Evolutionary conservation across 2,888 invertebrate species (phyloP).

Genomic region (Xestia xanthographa): DNA sequence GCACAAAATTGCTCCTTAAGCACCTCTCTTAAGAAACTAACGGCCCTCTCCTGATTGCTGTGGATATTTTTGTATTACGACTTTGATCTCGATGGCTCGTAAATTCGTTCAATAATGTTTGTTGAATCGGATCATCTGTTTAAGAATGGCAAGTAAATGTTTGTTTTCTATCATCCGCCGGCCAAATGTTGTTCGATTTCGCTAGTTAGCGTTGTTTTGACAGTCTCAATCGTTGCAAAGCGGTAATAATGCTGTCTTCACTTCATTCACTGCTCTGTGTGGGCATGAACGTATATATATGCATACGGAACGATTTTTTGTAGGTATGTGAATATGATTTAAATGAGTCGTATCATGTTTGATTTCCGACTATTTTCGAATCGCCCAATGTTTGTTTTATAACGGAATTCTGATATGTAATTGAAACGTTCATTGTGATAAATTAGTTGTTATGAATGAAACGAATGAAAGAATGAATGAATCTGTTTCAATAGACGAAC

Average conservation of each 20-base stretch:
- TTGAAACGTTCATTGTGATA: slow-evolving; percentile 63
- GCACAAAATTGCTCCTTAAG: slow-evolving; percentile 78
- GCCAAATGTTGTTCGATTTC: slow-evolving; percentile 87
- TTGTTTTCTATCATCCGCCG: slow-evolving; percentile 89
- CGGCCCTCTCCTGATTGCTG: slow-evolving; percentile 70
- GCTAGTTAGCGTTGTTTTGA: slow-evolving; percentile 89
- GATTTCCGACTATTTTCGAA: slow-evolving; percentile 63
- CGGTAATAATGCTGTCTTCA: slow-evolving; percentile 86
- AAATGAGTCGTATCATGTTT: slow-evolving; percentile 63
- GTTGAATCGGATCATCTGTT: slow-evolving; percentile 85
- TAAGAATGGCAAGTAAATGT: slow-evolving; percentile 86
- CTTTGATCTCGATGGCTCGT: slow-evolving; percentile 86
- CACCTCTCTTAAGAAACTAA: slow-evolving; percentile 70
- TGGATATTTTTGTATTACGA: slow-evolving; percentile 79
- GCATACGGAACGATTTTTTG: slow-evolving; percentile 69
- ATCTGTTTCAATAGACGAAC: slow-evolving; percentile 57
- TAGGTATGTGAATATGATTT: slow-evolving; percentile 67
- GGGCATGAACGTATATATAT: slow-evolving; percentile 71
- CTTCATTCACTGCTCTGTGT: slow-evolving; percentile 73
- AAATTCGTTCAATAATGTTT: slow-evolving; percentile 86
- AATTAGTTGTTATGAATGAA: slow-evolving; percentile 63
- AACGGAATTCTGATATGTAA: slow-evolving; percentile 62
- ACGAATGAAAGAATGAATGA: slow-evolving; percentile 67
- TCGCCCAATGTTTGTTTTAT: slow-evolving; percentile 64
- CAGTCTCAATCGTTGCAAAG: slow-evolving; percentile 84